Conservation (phyloP, 2,797 vertebrate genomes). For the Pelodytes ibericus region DNA sequence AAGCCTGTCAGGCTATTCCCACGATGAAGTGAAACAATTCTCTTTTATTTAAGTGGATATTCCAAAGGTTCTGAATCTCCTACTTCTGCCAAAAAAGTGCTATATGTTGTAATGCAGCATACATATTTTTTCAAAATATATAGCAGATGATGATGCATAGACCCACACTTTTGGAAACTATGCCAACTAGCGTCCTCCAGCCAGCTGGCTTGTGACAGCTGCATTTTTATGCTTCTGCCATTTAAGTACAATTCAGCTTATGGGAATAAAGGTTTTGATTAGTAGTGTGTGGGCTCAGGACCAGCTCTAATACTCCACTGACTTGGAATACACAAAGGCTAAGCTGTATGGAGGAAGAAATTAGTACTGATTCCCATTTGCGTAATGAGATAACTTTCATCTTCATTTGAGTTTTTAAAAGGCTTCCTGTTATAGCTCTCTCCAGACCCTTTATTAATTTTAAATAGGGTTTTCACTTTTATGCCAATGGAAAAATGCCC, state of each 20-base stretch:
- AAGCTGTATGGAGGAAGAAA: conserved; percentile 16
- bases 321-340: conserved; percentile 30
- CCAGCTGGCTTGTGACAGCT: conserved; percentile 46
- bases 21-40: conserved; percentile 27
- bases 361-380: conserved; percentile 28
- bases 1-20: conserved; percentile 7
- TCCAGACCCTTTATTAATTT: conserved; percentile 10
- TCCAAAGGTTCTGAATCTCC: conserved; percentile 2
- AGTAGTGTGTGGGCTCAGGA: conserved; percentile 22
- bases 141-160: conserved; percentile 35
- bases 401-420: conserved; percentile 19
- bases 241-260: conserved; percentile 46
- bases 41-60: conserved; percentile 25
- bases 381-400: conserved; percentile 38
- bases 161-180: conserved; percentile 8
- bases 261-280: conserved; percentile 46
- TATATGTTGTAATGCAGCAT: conserved; percentile 26
- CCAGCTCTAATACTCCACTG: conserved; percentile 37
- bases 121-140: conserved; percentile 33
- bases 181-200: conserved; percentile 23
- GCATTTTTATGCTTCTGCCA: conserved; percentile 45
- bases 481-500: conserved; percentile 26
- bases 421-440: conserved; percentile 24
- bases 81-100: conserved; percentile 22
- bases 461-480: conserved; percentile 3